A percentile compares a stretch with the other conserved stretches of the same genome.
These are phyloP conservation scores for Hyperoplus lanceolatus DNA, from an alignment of 2,797 vertebrate species.

Conservation along the genomic window DNA sequence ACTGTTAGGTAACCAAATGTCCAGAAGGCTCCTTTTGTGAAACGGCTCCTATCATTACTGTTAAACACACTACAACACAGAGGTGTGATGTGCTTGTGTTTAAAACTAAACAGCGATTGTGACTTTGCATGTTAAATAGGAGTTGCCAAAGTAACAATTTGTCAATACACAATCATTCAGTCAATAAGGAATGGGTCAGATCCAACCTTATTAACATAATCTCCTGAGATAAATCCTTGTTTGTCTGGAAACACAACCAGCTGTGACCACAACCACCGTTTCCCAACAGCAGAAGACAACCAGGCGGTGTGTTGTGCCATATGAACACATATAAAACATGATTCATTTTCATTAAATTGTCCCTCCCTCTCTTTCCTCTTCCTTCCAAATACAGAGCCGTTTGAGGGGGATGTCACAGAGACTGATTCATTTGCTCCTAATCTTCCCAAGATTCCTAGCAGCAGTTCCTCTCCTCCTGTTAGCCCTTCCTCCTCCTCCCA, in stretches of 20 bases:
- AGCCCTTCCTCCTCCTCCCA: conserved; percentile 56
- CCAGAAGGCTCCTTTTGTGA: neutral
- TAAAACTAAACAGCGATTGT: conserved; percentile 1
- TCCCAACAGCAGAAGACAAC: conserved; percentile 23
- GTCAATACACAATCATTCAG: conserved; percentile 19
- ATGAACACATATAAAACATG: conserved; percentile 32
- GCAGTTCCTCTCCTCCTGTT: conserved; percentile 51
- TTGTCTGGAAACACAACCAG: conserved; percentile 43
- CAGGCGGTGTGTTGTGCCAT: conserved; percentile 22
- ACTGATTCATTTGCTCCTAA: conserved; percentile 53
- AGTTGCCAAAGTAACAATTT: neutral
- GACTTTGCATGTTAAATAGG: neutral
- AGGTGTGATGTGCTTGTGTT: neutral
- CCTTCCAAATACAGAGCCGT: conserved; percentile 75
- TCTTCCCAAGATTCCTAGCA: conserved; percentile 52
- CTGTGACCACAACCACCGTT: conserved; percentile 47
- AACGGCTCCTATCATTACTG: neutral
- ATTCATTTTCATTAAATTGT: conserved; percentile 49
- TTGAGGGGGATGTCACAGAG: conserved; percentile 58
- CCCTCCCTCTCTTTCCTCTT: conserved; percentile 15
- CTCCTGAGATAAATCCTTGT: conserved; percentile 10
- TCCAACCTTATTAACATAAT: conserved; percentile 20
- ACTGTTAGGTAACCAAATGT: neutral
- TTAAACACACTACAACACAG: neutral
- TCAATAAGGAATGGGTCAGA: conserved; percentile 1